Evolutionary conservation across 2,113 vertebrate genomes (phyloP), one percentile per base, ranked within the genome.

Genomic region (Bostrychus sinensis): DNA sequence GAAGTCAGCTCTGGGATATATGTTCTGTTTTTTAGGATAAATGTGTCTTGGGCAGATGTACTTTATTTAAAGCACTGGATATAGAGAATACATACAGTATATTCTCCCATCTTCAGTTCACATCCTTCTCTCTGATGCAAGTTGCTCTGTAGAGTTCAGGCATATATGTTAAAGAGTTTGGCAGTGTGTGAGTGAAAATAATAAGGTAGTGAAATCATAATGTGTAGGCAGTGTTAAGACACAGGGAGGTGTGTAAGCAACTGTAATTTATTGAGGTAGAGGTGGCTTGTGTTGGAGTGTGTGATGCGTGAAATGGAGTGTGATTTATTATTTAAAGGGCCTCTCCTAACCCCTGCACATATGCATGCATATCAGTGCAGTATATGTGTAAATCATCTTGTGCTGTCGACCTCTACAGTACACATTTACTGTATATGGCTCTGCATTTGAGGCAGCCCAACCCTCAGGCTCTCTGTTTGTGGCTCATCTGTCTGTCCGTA

Each of bases 311-410:
- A 34, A 55, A 55, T 30, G 25, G n/a, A 9, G 28, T 55, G 11
- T 55, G 51, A 55, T 55, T 34, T 55, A 55, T 55, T 32, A 55
- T 36, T 36, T 36, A 55, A 55, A 36, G 30, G 17, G n/a, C n/a
- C 51, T 20, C 17, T 53, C 23, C 12, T 53, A 38, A 10, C 37
- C 50, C 16, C 26, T 53, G 13, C 26, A 36, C 51, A 36, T 55
- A 6, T 30, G 4, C 34, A 54, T 54, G 51, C n/a, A 32, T 54
- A 17, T 36, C 9, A 13, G 17, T 7, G 5, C 28, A 10, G 28
- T 36, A 12, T 36, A 32, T 28, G 25, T 30, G 25, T 51, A 55
- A 36, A 55, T 34, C 53, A 34, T 20, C 17, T 55, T 8, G n/a
- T 32, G 28, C 28, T 55, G 32, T 22, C 30, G 17, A 36, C 32